Evolutionary conservation across 1,140 invertebrate genomes (phyloP), one percentile per base, ranked within the genome.

Genomic region (Magallana gigas): DNA sequence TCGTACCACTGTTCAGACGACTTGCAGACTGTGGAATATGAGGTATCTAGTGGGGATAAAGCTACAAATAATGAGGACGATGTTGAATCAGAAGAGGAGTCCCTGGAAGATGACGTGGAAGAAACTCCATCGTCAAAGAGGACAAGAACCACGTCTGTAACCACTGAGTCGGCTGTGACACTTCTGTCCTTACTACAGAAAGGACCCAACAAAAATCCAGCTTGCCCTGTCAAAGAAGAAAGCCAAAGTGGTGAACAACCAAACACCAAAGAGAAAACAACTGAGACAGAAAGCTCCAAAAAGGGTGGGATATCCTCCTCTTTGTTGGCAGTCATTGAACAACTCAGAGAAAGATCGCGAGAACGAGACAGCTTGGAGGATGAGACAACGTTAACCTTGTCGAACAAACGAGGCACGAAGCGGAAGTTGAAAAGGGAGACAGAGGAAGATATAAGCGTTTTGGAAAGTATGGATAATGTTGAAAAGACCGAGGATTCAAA

Each of bases 281-380:
- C 89, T 23, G 91, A 90, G 6, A 88, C 59, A 14, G 87, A 88
- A 58, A 81, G 80, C 62, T 82, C 81, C 90, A 91, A 91, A 90
- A 83, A 88, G 62, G 88, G 88, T 82, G 93, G 94, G 4, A 95
- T 95, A 68, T 94, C 94, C 62, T 93, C 93, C n/a, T 94, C 94
- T 18, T 88, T 95, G 14, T 89, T 95, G 58, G 94, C 94, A 18
- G 94, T 94, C 23, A 95, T 95, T 87, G 94, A 95, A 86, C 94
- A 95, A 83, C 88, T 95, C 1, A 89, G 94, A 71, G 93, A 94
- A 87, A 81, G 92, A n/a, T 92, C 93, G 4, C 88, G 91, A 29
- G 93, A 94, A 82, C 88, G 88, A 59, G 93, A 93, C 29, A 29
- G 1, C 18, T 36, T 60, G 18, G 83, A 84, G 29, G 83, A 36